Evolutionary conservation across 2,797 vertebrate genomes (phyloP), one percentile per base, ranked within the genome.

Genomic region (Naso thynnoides): DNA sequence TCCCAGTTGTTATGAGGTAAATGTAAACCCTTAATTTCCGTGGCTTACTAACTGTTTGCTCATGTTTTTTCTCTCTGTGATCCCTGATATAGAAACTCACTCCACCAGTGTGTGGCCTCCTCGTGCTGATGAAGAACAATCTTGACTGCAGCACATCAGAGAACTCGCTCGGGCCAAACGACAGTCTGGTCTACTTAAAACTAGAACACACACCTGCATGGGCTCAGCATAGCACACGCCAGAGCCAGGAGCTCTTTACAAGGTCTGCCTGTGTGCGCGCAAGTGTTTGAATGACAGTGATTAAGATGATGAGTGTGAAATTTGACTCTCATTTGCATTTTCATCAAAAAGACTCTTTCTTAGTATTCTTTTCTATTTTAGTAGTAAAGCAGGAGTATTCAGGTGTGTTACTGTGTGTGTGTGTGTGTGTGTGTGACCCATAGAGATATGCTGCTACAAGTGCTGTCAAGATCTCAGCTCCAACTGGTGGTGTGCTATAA

Each of bases 401-500:
- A 39, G 2, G 94, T 66, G n/a, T 70, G n/a, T 74, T n/a, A n/a
- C n/a, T n/a, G 6, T 65, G 5, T 64, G 94, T 73, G 11, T 71
- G 15, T 75, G 7, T 66, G 7, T 68, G 36, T 60, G 4, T 83
- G 8, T 88, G 59, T 85, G 24, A 73, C 11, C 55, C 69, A 55
- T 68, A 98, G 98, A 91, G 89, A 93, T 48, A 56, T 97, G 73
- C 76, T 98, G 39, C 86, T 95, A 60, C 92, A 92, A 61, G 90
- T 94, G 16, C 78, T 97, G 9, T 92, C 76, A n/a, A 74, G 91
- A 60, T 81, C 83, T 73, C 84, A n/a, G n/a, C n/a, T n/a, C n/a
- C n/a, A 92, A 57, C 92, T 92, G 2, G 86, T 96, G 63, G 91
- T 98, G 86, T 98, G 96, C 88, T 98, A 95, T 66, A 96, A 98